Evolutionary conservation across 2,113 vertebrate genomes (phyloP).

Genomic region (Platycercus adscitus): DNA sequence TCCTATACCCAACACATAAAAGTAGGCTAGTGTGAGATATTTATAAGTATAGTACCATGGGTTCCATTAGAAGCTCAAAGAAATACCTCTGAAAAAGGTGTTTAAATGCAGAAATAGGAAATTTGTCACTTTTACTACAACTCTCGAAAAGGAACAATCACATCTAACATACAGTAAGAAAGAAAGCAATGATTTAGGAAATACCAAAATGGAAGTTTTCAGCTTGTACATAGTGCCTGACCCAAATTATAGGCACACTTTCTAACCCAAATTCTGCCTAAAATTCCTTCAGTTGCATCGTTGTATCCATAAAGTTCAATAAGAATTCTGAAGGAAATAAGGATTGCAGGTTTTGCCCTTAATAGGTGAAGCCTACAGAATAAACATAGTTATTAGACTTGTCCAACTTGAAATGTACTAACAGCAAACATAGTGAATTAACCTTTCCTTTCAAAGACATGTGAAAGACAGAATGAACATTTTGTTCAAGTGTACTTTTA

Average conservation of each 20-base stretch:
- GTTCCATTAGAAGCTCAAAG: background rate
- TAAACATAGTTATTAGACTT: background rate
- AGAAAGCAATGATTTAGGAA: background rate
- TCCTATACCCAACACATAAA: background rate
- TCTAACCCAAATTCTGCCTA: background rate
- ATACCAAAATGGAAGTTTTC: background rate
- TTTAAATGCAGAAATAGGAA: background rate
- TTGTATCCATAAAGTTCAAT: background rate
- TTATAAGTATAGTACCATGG: background rate
- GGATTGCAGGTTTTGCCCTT: background rate
- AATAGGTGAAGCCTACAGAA: background rate
- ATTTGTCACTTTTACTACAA: background rate
- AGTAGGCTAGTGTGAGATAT: background rate
- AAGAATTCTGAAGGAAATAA: background rate
- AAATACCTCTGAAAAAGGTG: background rate
- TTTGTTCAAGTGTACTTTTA: background rate
- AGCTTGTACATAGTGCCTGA: background rate
- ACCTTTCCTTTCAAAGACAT: background rate
- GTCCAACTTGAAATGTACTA: background rate
- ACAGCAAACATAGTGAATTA: background rate
- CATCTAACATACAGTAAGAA: background rate
- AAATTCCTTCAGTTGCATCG: background rate
- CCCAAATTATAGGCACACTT: background rate
- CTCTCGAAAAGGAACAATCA: background rate
- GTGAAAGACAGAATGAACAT: background rate